A percentile compares a stretch with the other conserved stretches of the same genome.
These are phyloP conservation scores for Saccostrea echinata DNA, from an alignment of 1,140 invertebrate species.

Conservation along the genomic window DNA sequence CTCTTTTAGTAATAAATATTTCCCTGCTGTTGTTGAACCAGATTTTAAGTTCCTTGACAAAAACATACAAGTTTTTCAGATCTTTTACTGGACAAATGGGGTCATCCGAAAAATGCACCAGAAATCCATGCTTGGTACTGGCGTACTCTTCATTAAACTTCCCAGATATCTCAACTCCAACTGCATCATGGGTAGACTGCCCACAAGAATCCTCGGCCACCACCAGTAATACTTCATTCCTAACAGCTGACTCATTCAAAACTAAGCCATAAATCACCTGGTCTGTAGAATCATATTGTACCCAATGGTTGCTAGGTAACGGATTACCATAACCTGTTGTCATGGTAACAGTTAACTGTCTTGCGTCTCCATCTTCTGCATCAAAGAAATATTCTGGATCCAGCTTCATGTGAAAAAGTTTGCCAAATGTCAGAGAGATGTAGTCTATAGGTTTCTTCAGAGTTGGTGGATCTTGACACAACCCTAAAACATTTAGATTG, in stretches of 20 bases:
- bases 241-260: background rate
- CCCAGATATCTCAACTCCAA: constrained; percentile 13
- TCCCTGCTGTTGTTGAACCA: constrained; percentile 33
- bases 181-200: constrained; percentile 32
- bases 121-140: too few species aligned
- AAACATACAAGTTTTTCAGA: constrained; percentile 8
- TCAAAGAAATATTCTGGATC: constrained; percentile 1
- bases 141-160: background rate
- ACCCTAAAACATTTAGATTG: background rate
- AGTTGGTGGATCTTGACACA: background rate
- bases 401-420: background rate
- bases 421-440: background rate
- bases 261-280: constrained; percentile 42
- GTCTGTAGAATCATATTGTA: constrained; percentile 27
- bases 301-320: constrained; percentile 41
- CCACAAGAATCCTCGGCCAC: constrained; percentile 43
- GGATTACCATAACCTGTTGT: constrained; percentile 9
- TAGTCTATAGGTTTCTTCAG: constrained; percentile 2
- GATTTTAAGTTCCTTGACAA: constrained; percentile 15
- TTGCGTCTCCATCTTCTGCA: constrained; percentile 9
- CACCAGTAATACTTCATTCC: background rate
- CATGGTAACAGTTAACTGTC: constrained; percentile 32
- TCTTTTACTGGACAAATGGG: background rate
- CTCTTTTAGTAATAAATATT: constrained; percentile 16
- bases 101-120: background rate